Base-by-base conservation (phyloP, 92 coral and sea anemone species). In the Bergia sp. region DNA sequence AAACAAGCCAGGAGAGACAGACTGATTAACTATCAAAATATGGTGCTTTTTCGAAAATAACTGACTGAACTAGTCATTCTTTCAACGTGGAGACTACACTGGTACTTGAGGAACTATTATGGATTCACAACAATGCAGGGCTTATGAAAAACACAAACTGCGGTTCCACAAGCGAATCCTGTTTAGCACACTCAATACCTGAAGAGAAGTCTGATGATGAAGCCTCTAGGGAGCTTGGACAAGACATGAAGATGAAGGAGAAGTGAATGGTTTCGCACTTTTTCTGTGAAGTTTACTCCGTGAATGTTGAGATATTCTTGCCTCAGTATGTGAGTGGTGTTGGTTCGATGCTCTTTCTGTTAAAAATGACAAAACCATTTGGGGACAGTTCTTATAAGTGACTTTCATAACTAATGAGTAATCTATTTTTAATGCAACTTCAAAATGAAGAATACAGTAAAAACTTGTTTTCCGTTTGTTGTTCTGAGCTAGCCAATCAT, bases 301-400 rank as follows among this genome's bases (percentile, higher is more conserved):
- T 95, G 98, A 11, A 67, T 77, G 44, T 95, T 95, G 16, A 88
- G 72, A 41, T 88, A 79, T 8, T 90, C 79, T 92, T 95, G 92
- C 38, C 86, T 72, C 47, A 95, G 80, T 10, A 49, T 36, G 87
- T n/a, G 64, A 1, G n/a, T 84, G 55, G 12, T 12, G 78, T 37
- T 44, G 74, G 64, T 71, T 23, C 65, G 61, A 84, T 37, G 43
- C 64, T 69, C 65, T 47, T 37, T 84, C 87, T 84, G 79, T 82
- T 84, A 44, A 84, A 67, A 4, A 23, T 53, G 58, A 79, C 18
- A 82, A 67, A 5, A 67, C 1, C 8, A 80, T 3, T 80, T 57
- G 1, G 1, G 43, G 21, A 42, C 64, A 16, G 18, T 37, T 80
- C 7, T 15, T 37, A 37, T 55, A 38, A 38, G 4, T 15, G n/a